Percentiles rank a stretch among this genome's conserved stretches.
These are phyloP conservation scores for Nestor notabilis DNA, from an alignment of 2,113 vertebrate species.

Conservation along the genomic window DNA sequence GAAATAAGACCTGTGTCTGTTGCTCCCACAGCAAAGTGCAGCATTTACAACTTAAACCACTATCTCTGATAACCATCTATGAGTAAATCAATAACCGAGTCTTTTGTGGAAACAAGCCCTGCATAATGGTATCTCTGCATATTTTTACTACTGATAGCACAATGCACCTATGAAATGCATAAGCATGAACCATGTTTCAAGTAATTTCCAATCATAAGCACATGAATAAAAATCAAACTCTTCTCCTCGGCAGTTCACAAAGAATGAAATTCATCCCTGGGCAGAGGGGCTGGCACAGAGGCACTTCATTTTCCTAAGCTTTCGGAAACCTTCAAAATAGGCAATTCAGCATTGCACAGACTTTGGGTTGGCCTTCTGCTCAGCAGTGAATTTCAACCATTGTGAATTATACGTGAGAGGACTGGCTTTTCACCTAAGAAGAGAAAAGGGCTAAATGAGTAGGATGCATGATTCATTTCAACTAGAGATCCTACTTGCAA, in stretches of 20 bases:
- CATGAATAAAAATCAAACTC: slow-evolving; percentile 23
- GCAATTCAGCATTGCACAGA: slow-evolving; percentile 1
- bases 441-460: slow-evolving; percentile 1
- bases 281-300: background rate
- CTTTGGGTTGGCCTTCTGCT: background rate
- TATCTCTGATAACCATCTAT: background rate
- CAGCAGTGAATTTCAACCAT: background rate
- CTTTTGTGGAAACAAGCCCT: background rate
- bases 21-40: background rate
- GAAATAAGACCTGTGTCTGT: background rate
- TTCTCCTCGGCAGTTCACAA: background rate
- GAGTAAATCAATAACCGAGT: background rate
- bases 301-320: background rate
- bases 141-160: background rate
- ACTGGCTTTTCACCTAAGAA: slow-evolving; percentile 53
- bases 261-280: background rate
- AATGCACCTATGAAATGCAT: background rate
- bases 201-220: background rate
- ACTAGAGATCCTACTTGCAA: slow-evolving; percentile 17
- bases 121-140: background rate
- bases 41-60: background rate
- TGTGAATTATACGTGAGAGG: slow-evolving; percentile 13
- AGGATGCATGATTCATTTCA: slow-evolving; percentile 5
- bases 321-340: slow-evolving; percentile 1
- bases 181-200: background rate